Conservation (phyloP, 1,140 invertebrate genomes). For the Brachionus asplanchnoidis region DNA sequence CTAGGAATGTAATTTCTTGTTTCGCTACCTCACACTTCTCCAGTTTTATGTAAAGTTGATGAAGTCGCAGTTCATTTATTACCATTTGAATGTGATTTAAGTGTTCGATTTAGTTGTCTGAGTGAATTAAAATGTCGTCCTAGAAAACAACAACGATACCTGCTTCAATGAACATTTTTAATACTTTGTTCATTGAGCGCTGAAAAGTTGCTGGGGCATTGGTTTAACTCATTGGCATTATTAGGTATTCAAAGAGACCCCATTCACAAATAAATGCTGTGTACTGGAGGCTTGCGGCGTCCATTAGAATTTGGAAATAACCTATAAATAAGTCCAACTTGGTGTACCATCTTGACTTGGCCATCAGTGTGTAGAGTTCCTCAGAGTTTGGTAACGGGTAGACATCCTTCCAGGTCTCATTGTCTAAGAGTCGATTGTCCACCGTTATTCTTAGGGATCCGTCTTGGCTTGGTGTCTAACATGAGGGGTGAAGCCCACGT, state of each 20-base stretch:
- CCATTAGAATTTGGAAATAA: constrained; percentile 44
- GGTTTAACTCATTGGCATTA: constrained; percentile 56
- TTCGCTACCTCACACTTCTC: no score
- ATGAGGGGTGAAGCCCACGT: constrained; percentile 5
- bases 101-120: no score
- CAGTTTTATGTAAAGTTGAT: no score
- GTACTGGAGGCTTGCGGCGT: background rate
- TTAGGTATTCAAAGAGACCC: constrained; percentile 49
- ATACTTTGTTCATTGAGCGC: constrained; percentile 54
- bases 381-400: background rate
- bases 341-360: background rate
- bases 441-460: background rate
- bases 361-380: background rate
- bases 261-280: constrained; percentile 43
- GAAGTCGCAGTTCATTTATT: no score
- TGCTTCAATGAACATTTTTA: background rate
- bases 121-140: no score
- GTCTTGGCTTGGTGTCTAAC: background rate
- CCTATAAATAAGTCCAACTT: constrained; percentile 44
- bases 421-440: background rate
- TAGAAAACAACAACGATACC: background rate
- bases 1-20: no score
- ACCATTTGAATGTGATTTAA: no score
- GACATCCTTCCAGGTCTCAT: background rate
- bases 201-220: constrained; percentile 59